Evolutionary conservation across 2,113 vertebrate genomes (phyloP).

Genomic region (Sitta europaea): DNA sequence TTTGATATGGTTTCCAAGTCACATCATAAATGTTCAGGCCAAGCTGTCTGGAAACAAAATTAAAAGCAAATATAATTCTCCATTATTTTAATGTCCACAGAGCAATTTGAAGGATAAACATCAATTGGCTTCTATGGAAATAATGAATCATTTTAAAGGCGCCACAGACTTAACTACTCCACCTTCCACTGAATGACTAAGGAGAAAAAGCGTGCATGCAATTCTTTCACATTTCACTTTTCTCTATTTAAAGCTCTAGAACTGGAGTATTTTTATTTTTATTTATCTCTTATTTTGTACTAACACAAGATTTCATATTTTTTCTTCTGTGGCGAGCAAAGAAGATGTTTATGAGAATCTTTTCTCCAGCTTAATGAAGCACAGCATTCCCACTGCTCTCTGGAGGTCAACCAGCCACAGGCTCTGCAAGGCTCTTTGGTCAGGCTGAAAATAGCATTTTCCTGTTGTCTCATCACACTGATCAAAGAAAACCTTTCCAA

Average conservation of each 20-base stretch:
- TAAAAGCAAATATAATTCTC: slow-evolving; percentile 68
- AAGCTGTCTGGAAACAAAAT: slow-evolving; percentile 70
- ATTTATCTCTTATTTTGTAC: not conserved
- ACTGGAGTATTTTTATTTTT: not conserved
- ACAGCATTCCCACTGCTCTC: not conserved
- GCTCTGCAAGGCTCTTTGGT: not conserved
- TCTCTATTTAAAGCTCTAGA: not conserved
- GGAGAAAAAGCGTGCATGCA: not conserved
- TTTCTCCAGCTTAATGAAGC: not conserved
- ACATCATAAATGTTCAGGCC: slow-evolving; percentile 55
- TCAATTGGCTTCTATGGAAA: slow-evolving; percentile 62
- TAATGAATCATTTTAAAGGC: slow-evolving; percentile 58
- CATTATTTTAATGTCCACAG: slow-evolving; percentile 58
- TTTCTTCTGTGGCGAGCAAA: not conserved
- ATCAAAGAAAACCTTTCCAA: not conserved
- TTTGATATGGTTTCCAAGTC: slow-evolving; percentile 63
- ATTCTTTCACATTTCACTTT: not conserved
- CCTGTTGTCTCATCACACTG: not conserved
- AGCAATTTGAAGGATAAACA: slow-evolving; percentile 51
- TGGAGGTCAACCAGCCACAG: not conserved
- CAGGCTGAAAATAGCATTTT: not conserved
- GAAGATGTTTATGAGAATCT: not conserved
- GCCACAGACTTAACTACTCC: slow-evolving; percentile 26
- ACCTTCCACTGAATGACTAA: slow-evolving; percentile 47
- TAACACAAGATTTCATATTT: not conserved